Conservation (phyloP, 2,113 vertebrate species). For the Anolis carolinensis region DNA sequence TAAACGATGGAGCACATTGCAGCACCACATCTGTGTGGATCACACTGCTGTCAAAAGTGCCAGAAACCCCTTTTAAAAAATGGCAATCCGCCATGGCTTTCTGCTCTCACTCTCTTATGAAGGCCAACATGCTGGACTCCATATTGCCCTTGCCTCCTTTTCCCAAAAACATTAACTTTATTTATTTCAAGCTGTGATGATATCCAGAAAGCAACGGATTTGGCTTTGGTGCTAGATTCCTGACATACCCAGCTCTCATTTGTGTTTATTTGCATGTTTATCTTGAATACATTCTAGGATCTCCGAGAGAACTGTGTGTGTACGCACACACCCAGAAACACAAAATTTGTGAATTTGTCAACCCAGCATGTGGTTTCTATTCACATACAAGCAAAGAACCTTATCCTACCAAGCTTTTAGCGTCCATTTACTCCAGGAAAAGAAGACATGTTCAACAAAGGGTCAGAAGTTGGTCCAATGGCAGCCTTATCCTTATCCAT, state of each 20-base stretch:
- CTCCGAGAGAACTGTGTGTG: not conserved
- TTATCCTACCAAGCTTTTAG: not conserved
- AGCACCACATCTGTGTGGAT: not conserved
- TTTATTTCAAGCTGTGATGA: not conserved
- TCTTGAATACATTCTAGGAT: not conserved
- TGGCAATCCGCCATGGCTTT: not conserved
- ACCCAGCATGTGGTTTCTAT: constrained; percentile 22
- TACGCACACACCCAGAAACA: not conserved
- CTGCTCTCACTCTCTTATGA: not conserved
- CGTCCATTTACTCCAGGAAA: not conserved
- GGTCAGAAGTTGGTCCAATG: not conserved
- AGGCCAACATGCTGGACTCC: not conserved
- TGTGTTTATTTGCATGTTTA: constrained; percentile 3
- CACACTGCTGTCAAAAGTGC: not conserved
- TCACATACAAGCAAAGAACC: not conserved
- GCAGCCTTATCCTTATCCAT: not conserved
- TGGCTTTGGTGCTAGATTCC: constrained; percentile 17
- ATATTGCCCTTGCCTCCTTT: not conserved
- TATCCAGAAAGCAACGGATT: not conserved
- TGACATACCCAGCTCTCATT: not conserved
- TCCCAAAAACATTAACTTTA: not conserved
- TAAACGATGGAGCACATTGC: not conserved
- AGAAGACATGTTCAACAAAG: not conserved
- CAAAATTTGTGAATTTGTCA: not conserved
- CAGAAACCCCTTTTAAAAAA: not conserved